Evolutionary conservation across 2,888 invertebrate genomes (phyloP).

Genomic region (Heliconius charithonia): DNA sequence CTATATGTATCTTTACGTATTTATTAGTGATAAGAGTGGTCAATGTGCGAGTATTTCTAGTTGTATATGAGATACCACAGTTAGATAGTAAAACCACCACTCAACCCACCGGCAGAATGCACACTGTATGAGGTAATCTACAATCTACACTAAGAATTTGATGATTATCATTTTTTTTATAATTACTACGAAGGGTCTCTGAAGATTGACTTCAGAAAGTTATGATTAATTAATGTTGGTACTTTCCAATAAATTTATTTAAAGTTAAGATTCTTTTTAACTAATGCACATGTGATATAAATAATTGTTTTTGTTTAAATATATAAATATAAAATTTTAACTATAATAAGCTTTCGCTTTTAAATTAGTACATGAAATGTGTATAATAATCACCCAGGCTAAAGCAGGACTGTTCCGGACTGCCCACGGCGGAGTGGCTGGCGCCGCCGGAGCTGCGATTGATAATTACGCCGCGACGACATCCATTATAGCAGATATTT

Average conservation of each 20-base stretch:
- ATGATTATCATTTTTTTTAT: constrained; percentile 13
- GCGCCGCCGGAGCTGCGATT: constrained; percentile 62
- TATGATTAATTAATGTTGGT: background rate
- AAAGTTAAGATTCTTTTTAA: too few relatives aligned
- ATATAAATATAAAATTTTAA: background rate
- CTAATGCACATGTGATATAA: background rate
- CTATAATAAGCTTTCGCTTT: constrained; percentile 4
- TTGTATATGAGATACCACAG: constrained; percentile 42
- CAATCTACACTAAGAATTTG: constrained; percentile 10
- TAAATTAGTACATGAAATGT: constrained; percentile 9
- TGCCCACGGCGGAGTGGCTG: constrained; percentile 57
- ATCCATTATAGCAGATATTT: constrained; percentile 78
- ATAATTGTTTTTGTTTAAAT: background rate
- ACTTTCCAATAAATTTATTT: background rate
- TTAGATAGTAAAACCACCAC: constrained; percentile 71
- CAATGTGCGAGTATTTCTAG: constrained; percentile 54
- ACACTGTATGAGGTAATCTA: constrained; percentile 13
- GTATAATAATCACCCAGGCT: background rate
- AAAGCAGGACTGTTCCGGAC: constrained; percentile 32
- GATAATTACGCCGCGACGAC: constrained; percentile 77
- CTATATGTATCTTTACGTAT: background rate
- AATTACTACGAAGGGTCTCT: background rate
- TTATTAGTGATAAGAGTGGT: constrained; percentile 57
- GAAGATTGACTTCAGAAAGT: background rate
- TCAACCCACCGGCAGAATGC: constrained; percentile 59